A percentile compares a stretch with the other conserved stretches of the same genome.
phyloP scores from a whole-genome alignment of 2,113 vertebrate genomes.

The Camelus bactrianus region DNA sequence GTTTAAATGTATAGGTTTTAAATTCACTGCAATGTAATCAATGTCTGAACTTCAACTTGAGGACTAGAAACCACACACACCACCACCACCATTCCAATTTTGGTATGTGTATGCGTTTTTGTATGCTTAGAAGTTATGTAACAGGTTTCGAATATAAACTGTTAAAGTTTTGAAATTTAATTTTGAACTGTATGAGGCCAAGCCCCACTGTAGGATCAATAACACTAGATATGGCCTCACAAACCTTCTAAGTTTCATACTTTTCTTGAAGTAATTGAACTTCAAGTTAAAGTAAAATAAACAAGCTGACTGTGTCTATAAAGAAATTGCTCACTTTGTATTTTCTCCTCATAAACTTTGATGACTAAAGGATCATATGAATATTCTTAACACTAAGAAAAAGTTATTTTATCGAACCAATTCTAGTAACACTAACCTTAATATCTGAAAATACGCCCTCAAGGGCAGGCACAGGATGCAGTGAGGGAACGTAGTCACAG shows the following conservation, averaged over 20 bases:
- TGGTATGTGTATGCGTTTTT: slow-evolving; percentile 57
- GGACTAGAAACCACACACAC: slow-evolving; percentile 41
- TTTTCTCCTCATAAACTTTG: slow-evolving; percentile 52
- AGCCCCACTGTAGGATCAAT: slow-evolving; percentile 46
- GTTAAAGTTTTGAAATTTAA: slow-evolving; percentile 63
- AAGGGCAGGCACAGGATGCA: slow-evolving; percentile 71
- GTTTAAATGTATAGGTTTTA: slow-evolving; percentile 60
- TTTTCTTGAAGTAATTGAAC: slow-evolving; percentile 69
- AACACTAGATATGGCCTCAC: slow-evolving; percentile 51
- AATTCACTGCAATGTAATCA: slow-evolving; percentile 56
- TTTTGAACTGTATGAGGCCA: slow-evolving; percentile 47
- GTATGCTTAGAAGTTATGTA: slow-evolving; percentile 54
- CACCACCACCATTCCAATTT: slow-evolving; percentile 30
- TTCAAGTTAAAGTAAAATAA: slow-evolving; percentile 73
- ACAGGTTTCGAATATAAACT: slow-evolving; percentile 69
- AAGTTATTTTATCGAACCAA: slow-evolving; percentile 46
- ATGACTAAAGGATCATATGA: slow-evolving; percentile 46
- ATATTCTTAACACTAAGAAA: slow-evolving; percentile 59
- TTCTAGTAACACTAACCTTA: slow-evolving; percentile 61
- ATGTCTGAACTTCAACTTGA: slow-evolving; percentile 61
- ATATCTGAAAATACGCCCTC: slow-evolving; percentile 70
- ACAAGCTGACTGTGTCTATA: slow-evolving; percentile 44
- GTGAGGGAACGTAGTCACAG: slow-evolving; percentile 30
- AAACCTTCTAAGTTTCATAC: slow-evolving; percentile 49
- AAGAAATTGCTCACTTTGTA: slow-evolving; percentile 44